A percentile compares a stretch with the other conserved stretches of the same genome.
Conservation (phyloP, 2,888 invertebrate species). For the Spialia ferax region DNA sequence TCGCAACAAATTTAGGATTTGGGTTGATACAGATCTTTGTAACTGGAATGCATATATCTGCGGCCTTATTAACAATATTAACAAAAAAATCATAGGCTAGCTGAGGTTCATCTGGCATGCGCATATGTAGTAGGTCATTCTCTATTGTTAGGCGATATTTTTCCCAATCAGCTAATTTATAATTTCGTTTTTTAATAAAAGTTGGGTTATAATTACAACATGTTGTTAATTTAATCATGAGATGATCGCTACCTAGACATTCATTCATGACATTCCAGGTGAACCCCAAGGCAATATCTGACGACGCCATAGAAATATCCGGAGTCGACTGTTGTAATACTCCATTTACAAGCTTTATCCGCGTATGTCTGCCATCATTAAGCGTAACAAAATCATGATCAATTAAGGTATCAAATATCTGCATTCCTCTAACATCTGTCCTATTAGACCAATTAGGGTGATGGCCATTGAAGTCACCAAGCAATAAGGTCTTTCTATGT, state of each 20-base stretch:
- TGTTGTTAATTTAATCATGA: background rate
- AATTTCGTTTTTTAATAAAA: background rate
- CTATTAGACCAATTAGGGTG: background rate
- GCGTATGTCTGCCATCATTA: background rate
- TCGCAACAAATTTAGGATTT: background rate
- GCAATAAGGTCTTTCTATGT: background rate
- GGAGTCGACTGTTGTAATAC: background rate
- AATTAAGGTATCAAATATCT: background rate
- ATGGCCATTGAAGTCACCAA: background rate
- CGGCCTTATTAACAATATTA: background rate
- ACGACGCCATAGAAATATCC: background rate
- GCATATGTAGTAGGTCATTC: background rate
- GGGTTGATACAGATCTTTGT: background rate
- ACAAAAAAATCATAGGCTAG: background rate
- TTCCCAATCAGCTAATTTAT: background rate
- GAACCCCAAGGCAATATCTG: background rate
- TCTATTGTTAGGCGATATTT: background rate
- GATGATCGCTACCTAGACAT: background rate
- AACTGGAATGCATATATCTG: background rate
- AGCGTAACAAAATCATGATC: background rate
- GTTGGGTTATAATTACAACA: background rate
- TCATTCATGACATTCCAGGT: background rate
- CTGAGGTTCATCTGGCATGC: background rate
- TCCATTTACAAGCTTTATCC: background rate
- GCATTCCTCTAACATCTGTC: background rate